phyloP scores from a whole-genome alignment of 2,888 invertebrate genomes.

The Chrysopilus asiliformis region DNA sequence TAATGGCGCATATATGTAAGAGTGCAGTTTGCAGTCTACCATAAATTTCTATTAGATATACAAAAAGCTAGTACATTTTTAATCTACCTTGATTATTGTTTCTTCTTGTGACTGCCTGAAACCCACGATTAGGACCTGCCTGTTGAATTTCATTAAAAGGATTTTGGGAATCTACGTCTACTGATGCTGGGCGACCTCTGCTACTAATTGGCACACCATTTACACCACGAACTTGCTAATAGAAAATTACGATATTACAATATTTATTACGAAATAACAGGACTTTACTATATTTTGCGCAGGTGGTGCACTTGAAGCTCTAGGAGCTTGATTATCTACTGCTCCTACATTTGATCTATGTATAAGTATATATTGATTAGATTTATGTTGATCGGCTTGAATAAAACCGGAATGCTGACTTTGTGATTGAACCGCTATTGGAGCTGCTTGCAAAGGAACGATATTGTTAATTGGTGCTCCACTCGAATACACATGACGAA shows the following conservation, averaged over 20 bases:
- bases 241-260: slow-evolving; percentile 8
- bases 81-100: slow-evolving; percentile 28
- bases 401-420: too few species aligned
- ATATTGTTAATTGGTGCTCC: slow-evolving; percentile 1
- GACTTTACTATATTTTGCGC: slow-evolving; percentile 40
- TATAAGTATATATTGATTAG: slow-evolving; percentile 70
- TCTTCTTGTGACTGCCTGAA: slow-evolving; percentile 39
- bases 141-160: slow-evolving; percentile 24
- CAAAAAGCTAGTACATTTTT: background rate
- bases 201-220: slow-evolving; percentile 37
- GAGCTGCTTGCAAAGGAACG: slow-evolving; percentile 18
- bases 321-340: slow-evolving; percentile 53
- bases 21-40: too few species aligned
- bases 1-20: too few species aligned
- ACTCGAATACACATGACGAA: slow-evolving; percentile 43
- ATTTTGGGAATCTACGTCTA: slow-evolving; percentile 39
- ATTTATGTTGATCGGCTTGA: slow-evolving; percentile 18
- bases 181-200: slow-evolving; percentile 54
- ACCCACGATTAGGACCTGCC: slow-evolving; percentile 36
- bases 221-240: slow-evolving; percentile 29
- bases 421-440: slow-evolving; percentile 19
- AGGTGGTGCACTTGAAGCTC: slow-evolving; percentile 77
- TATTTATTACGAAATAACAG: slow-evolving; percentile 1
- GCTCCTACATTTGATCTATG: slow-evolving; percentile 51
- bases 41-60: too few species aligned